phyloP scores from a whole-genome alignment of 2,797 vertebrate genomes.

The Benthosema pterotum region DNA sequence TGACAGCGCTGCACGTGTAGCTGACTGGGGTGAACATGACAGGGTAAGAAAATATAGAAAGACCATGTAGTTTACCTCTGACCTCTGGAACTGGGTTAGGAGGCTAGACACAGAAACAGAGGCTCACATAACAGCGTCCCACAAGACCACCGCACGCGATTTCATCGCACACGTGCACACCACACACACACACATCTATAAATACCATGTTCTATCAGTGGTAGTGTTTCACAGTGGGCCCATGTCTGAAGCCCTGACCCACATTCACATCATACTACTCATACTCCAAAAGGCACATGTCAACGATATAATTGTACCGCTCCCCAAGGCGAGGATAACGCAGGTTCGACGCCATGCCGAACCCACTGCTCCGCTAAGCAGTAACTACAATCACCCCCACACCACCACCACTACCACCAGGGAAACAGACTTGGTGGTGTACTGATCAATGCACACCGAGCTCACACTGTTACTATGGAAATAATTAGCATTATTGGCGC shows the following conservation, averaged over 20 bases:
- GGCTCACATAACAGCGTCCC: slow-evolving; percentile 63
- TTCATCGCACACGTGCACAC: slow-evolving; percentile 6
- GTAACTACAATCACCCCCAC: no score
- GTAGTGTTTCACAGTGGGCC: slow-evolving; percentile 48
- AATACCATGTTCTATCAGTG: slow-evolving; percentile 66
- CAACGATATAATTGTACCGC: slow-evolving; percentile 1
- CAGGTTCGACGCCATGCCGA: neutral
- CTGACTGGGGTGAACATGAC: slow-evolving; percentile 37
- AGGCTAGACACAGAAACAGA: slow-evolving; percentile 71
- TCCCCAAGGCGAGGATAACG: slow-evolving; percentile 18
- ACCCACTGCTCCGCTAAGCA: slow-evolving; percentile 16
- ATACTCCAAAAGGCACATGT: slow-evolving; percentile 25
- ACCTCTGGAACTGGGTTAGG: slow-evolving; percentile 74
- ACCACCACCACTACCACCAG: no score
- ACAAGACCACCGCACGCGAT: slow-evolving; percentile 48
- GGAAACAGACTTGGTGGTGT: neutral
- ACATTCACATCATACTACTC: slow-evolving; percentile 57
- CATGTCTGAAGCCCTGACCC: slow-evolving; percentile 60
- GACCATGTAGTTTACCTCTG: slow-evolving; percentile 49
- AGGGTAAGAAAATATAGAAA: slow-evolving; percentile 9
- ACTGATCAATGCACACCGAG: neutral
- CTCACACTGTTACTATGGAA: neutral
- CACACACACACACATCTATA: slow-evolving; percentile 55
- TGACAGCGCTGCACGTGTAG: slow-evolving; percentile 32
- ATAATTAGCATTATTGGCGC: slow-evolving; percentile 7